Evolutionary conservation across 2,797 vertebrate species (phyloP), one percentile per base, ranked within the genome.

Genomic region (Numenius phaeopus): DNA sequence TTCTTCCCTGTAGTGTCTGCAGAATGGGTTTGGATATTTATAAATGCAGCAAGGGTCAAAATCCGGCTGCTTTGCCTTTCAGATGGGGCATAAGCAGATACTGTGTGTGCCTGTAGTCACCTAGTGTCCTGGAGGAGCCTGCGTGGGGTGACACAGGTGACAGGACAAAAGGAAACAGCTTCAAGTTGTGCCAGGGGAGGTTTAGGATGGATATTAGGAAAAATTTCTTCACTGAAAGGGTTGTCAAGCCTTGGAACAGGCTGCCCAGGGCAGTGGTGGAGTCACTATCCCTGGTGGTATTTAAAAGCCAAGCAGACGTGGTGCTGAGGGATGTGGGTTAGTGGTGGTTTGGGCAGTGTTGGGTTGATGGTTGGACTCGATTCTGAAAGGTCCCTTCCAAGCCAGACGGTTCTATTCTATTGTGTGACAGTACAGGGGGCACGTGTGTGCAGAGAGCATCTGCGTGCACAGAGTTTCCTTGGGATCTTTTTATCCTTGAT

Each of bases 341-440:
- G 59, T 39, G 37, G 24, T 61, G 59, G 10, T 10, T 39, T 27
- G 34, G 58, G 24, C 34, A 27, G 34, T 27, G 34, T 24, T 39
- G 58, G 15, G 58, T 12, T 58, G 57, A 34, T 58, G 57, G n/a
- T 58, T 39, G 58, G 58, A 9, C 37, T 39, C 11, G 7, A 18
- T 27, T 39, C 37, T 39, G 37, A 27, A 39, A 17, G 24, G 32
- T 61, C 59, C 37, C 37, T 37, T 61, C 37, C 59, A 39, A 39
- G 11, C 16, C 17, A 11, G 59, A 6, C 7, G 7, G 37, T 61
- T 61, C 34, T 39, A 8, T 39, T 61, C 58, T 18, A 5, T 27
- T 27, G 16, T 8, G 11, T 40, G 66, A 29, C 65, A n/a, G 44
- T 0, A 0, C 0, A 1, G 55, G 46, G 55, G 50, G 49, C 61